Conservation (phyloP, 92 coral and sea anemone genomes). For the Meandrina meandrites region DNA sequence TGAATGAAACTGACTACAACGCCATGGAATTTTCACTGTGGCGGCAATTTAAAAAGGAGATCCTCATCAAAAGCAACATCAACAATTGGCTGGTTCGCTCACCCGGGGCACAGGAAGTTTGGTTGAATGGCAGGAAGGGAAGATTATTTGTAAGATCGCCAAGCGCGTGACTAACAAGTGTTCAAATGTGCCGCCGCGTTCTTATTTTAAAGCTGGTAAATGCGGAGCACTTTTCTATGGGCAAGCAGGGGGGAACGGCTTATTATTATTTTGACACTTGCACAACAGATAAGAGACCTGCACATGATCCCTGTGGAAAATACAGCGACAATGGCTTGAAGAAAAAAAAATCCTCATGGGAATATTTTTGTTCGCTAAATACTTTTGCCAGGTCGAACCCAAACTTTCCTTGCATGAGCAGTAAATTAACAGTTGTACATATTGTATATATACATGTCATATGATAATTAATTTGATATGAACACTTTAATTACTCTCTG, state of each 20-base stretch:
- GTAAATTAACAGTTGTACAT: too few species aligned
- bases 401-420: too few species aligned
- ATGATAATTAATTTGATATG: too few species aligned
- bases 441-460: too few species aligned
- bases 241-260: neutral
- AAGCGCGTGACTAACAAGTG: slow-evolving; percentile 32
- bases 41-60: slow-evolving; percentile 51
- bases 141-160: too few species aligned
- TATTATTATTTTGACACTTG: slow-evolving; percentile 49
- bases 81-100: slow-evolving; percentile 40
- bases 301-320: slow-evolving; percentile 68
- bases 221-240: too few species aligned
- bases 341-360: slow-evolving; percentile 58
- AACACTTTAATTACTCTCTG: too few species aligned
- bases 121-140: too few species aligned
- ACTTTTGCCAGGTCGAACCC: neutral
- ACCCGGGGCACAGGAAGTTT: slow-evolving; percentile 50
- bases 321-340: slow-evolving; percentile 20
- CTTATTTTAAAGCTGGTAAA: neutral
- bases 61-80: slow-evolving; percentile 58
- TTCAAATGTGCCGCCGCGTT: neutral
- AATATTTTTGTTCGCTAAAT: slow-evolving; percentile 53
- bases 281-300: slow-evolving; percentile 42
- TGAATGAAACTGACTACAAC: slow-evolving; percentile 44
- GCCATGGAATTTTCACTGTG: slow-evolving; percentile 54